These are phyloP conservation scores for Sepiola atlantica DNA, from an alignment of 2,888 invertebrate species.

Conservation along the genomic window DNA sequence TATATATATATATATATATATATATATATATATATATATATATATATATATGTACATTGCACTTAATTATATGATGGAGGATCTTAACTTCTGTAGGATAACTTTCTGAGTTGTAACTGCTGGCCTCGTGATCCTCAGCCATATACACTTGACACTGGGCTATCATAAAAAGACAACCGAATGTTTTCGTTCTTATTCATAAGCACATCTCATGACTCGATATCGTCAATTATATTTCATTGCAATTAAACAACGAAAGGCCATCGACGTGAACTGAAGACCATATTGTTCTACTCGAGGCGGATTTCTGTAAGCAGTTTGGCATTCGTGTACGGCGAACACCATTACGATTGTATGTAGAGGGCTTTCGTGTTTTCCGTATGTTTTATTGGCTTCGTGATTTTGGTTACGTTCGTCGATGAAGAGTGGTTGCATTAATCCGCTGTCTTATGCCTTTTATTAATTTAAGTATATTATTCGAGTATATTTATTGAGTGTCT, in stretches of 20 bases:
- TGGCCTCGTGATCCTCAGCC: background rate
- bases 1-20: too few species aligned
- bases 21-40: too few species aligned
- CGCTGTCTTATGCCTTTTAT: background rate
- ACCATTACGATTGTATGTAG: background rate
- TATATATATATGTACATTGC: too few species aligned
- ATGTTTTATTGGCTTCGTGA: background rate
- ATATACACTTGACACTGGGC: background rate
- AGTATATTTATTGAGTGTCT: background rate
- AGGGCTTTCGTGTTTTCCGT: background rate
- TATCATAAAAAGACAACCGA: background rate
- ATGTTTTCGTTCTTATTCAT: background rate
- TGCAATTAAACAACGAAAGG: background rate
- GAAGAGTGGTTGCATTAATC: background rate
- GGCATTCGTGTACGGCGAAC: background rate
- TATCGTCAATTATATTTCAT: background rate
- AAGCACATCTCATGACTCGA: background rate
- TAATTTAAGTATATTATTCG: background rate
- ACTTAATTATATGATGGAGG: too few species aligned
- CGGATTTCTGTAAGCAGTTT: background rate
- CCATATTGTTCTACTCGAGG: background rate
- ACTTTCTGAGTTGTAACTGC: too few species aligned
- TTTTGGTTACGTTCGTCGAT: background rate
- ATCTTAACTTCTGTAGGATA: too few species aligned
- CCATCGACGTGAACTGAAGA: background rate